Conservation (phyloP, 2,888 invertebrate species). For the Dryomyza anilis region DNA sequence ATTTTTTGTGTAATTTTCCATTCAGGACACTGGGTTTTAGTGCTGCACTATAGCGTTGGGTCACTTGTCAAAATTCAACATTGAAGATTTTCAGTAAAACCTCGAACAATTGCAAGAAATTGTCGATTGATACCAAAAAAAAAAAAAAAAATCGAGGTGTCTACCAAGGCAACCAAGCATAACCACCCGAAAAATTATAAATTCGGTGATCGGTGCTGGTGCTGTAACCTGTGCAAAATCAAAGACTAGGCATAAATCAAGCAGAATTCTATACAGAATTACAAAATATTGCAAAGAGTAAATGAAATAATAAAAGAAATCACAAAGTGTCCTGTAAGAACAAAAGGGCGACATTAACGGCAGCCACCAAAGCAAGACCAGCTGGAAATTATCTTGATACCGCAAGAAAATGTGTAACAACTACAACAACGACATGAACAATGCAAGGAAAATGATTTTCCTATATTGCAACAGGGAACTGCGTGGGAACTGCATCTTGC, state of each 20-base stretch:
- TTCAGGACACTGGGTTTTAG: not conserved
- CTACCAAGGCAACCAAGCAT: not conserved
- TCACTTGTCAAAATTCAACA: not conserved
- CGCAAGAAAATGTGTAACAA: constrained; percentile 6
- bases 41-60: not conserved
- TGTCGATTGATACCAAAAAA: not conserved
- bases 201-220: not conserved
- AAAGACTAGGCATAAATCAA: not conserved
- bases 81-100: too few relatives aligned
- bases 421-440: constrained; percentile 1
- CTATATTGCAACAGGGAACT: too few relatives aligned
- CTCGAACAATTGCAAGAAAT: too few relatives aligned
- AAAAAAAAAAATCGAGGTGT: not conserved
- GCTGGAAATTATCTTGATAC: constrained; percentile 38
- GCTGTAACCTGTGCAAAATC: not conserved
- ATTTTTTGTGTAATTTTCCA: too few relatives aligned
- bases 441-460: constrained; percentile 2
- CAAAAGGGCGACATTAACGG: too few relatives aligned
- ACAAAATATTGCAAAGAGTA: not conserved
- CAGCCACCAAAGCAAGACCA: too few relatives aligned
- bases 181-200: not conserved
- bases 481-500: constrained; percentile 52
- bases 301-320: constrained; percentile 6
- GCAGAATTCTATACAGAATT: not conserved
- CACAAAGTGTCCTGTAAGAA: constrained; percentile 13